phyloP scores from a whole-genome alignment of 2,888 invertebrate species.

The Linhomoeus sp. region DNA sequence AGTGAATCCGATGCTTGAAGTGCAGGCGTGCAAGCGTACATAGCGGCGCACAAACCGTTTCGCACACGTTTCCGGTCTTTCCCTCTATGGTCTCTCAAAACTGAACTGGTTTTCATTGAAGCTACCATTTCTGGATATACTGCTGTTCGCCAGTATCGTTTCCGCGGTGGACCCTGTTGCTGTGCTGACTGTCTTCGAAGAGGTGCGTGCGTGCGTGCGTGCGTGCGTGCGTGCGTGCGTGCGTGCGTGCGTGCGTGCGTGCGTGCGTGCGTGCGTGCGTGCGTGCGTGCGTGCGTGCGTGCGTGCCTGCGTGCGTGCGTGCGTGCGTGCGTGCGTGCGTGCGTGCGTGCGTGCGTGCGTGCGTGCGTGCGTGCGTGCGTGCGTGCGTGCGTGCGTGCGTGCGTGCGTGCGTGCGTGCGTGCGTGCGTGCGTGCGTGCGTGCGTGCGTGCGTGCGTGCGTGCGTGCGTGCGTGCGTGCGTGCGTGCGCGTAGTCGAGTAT shows the following conservation, averaged over 20 bases:
- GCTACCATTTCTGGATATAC: too few relatives aligned
- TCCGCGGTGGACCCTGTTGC: too few relatives aligned
- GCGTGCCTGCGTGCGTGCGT: conserved; percentile 6
- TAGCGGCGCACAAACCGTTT: too few relatives aligned
- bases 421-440: conserved; percentile 5
- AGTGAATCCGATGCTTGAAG: too few relatives aligned
- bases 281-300: conserved; percentile 6
- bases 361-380: conserved; percentile 6
- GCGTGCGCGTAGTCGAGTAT: neutral
- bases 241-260: conserved; percentile 5
- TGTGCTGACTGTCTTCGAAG: too few relatives aligned
- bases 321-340: conserved; percentile 6
- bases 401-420: conserved; percentile 5
- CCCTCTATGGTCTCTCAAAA: too few relatives aligned
- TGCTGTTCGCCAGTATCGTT: too few relatives aligned
- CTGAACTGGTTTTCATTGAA: too few relatives aligned
- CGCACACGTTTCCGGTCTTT: too few relatives aligned
- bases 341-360: conserved; percentile 6
- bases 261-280: conserved; percentile 6
- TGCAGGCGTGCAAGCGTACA: too few relatives aligned
- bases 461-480: conserved; percentile 5
- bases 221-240: conserved; percentile 6
- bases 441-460: conserved; percentile 6
- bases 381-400: conserved; percentile 6
- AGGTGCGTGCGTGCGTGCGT: conserved; percentile 4